Percentiles rank a stretch among this genome's conserved stretches.
Conservation (phyloP, 2,113 vertebrate genomes). For the Chitala chitala region DNA sequence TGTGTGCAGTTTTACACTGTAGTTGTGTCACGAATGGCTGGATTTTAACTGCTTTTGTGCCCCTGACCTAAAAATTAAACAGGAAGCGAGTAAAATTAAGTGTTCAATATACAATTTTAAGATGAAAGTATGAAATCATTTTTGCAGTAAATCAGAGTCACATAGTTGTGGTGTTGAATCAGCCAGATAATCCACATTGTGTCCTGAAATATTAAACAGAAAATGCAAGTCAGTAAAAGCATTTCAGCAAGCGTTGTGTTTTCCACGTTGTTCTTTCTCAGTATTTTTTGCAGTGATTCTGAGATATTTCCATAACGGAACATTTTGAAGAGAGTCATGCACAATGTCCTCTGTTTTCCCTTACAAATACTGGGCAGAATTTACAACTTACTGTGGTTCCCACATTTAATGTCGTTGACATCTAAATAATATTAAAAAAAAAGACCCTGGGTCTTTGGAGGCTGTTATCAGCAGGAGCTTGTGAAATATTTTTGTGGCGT, state of each 20-base stretch:
- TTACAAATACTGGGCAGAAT: neutral
- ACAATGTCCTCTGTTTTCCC: neutral
- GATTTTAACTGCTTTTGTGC: neutral
- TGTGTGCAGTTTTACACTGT: neutral
- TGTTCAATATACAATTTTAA: neutral
- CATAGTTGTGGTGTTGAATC: constrained; percentile 18
- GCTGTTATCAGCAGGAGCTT: neutral
- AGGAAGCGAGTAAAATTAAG: neutral
- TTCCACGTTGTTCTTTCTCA: neutral
- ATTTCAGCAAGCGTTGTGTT: constrained; percentile 24
- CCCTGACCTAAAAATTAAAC: neutral
- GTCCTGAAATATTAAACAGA: constrained; percentile 35
- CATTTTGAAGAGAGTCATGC: neutral
- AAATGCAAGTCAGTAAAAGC: constrained; percentile 12
- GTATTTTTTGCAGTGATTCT: too few species aligned
- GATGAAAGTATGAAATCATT: neutral
- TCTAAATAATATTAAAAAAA: too few species aligned
- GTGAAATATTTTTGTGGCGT: neutral
- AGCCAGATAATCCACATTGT: constrained; percentile 34
- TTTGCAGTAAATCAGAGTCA: neutral
- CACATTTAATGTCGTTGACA: neutral
- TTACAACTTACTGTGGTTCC: neutral
- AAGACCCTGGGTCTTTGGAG: neutral
- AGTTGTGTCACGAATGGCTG: neutral
- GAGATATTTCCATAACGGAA: neutral